A percentile compares a stretch with the other conserved stretches of the same genome.
These are phyloP conservation scores for Halictus quadricinctus DNA, from an alignment of 2,888 invertebrate species.

Conservation along the genomic window DNA sequence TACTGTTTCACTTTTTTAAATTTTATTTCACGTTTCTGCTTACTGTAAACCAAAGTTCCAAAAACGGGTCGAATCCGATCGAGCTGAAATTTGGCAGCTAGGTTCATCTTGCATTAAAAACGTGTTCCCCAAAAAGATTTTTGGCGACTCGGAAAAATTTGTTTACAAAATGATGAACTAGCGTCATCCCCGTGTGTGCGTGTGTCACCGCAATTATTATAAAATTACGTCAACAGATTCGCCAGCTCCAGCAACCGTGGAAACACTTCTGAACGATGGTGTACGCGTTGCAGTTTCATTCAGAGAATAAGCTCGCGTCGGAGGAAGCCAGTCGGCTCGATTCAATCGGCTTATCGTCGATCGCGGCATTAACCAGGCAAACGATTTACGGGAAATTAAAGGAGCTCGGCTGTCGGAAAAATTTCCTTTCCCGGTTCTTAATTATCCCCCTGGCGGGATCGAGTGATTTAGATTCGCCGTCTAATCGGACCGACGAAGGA, in stretches of 20 bases:
- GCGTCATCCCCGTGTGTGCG: no score
- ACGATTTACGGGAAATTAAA: conserved; percentile 62
- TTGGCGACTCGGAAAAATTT: no score
- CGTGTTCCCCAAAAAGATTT: no score
- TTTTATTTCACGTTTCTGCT: no score
- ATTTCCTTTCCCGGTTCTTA: conserved; percentile 34
- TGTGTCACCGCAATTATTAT: no score
- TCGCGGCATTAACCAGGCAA: conserved; percentile 51
- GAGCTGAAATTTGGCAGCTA: no score
- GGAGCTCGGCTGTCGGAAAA: conserved; percentile 29
- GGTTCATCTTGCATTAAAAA: no score
- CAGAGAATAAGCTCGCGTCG: not conserved
- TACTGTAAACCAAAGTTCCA: no score
- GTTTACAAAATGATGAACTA: no score
- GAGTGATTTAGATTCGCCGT: conserved; percentile 43
- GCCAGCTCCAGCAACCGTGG: not conserved
- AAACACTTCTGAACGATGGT: not conserved
- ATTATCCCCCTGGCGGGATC: conserved; percentile 40
- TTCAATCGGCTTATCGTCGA: conserved; percentile 57
- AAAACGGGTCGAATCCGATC: no score
- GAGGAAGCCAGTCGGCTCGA: conserved; percentile 33
- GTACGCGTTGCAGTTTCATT: conserved; percentile 3
- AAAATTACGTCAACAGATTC: no score
- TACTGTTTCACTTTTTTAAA: no score
- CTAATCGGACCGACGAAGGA: conserved; percentile 30